A percentile compares a stretch with the other conserved stretches of the same genome.
phyloP scores from a whole-genome alignment of 37 sponge, comb jelly and placozoan genomes.

The Aplysina aerophoba region DNA sequence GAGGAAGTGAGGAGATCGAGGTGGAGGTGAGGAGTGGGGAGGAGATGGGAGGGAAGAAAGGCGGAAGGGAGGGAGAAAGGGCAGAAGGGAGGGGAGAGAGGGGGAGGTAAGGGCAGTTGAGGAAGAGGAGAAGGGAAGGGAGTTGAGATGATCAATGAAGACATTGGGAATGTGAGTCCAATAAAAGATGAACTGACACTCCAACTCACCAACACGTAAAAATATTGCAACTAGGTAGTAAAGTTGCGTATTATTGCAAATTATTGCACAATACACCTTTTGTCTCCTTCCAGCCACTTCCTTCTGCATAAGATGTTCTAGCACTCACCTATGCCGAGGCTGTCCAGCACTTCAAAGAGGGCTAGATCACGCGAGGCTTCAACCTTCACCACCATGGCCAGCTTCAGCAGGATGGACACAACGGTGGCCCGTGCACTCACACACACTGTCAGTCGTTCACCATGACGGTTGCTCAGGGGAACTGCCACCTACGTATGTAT shows the following conservation, averaged over 20 bases:
- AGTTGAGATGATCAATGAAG: too few species aligned
- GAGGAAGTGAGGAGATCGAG: neutral
- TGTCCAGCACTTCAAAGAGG: slow-evolving; percentile 60
- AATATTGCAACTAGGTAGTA: too few species aligned
- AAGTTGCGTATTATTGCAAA: too few species aligned
- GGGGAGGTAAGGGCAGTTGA: neutral
- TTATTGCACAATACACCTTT: too few species aligned
- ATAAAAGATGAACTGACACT: too few species aligned
- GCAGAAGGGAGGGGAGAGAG: too few species aligned
- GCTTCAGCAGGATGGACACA: slow-evolving; percentile 52
- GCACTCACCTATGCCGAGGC: slow-evolving; percentile 54
- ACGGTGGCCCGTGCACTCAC: slow-evolving; percentile 61
- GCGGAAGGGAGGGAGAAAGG: too few species aligned
- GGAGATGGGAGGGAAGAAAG: neutral
- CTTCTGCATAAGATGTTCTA: neutral
- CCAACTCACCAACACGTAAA: too few species aligned
- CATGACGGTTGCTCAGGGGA: slow-evolving; percentile 29
- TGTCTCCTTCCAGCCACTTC: neutral
- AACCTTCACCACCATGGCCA: slow-evolving; percentile 31
- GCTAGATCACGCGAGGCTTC: slow-evolving; percentile 26
- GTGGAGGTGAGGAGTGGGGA: neutral
- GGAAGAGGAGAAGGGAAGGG: neutral
- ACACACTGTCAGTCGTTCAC: slow-evolving; percentile 13
- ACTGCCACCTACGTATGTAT: slow-evolving; percentile 9
- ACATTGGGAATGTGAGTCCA: too few species aligned